These are phyloP conservation scores for Aldabrachelys gigantea DNA, from an alignment of 2,113 vertebrate genomes.

Conservation along the genomic window DNA sequence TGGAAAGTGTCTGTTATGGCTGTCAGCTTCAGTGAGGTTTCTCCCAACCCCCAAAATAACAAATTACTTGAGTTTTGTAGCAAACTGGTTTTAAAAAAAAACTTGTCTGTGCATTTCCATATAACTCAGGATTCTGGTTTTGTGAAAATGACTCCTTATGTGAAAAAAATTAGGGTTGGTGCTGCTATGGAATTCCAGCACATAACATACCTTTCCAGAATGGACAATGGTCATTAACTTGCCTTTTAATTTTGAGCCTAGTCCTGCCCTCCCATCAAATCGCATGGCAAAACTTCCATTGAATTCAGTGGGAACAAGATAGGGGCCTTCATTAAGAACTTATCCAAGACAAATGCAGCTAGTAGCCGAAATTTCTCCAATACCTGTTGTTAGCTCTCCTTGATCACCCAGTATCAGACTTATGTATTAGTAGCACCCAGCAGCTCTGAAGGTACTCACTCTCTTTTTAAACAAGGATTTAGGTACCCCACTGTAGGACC, in stretches of 20 bases:
- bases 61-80: neutral
- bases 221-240: neutral
- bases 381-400: neutral
- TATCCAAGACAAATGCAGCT: neutral
- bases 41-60: neutral
- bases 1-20: neutral
- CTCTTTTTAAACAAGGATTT: neutral
- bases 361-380: neutral
- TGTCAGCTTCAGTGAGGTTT: neutral
- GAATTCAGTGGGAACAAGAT: neutral
- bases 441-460: neutral
- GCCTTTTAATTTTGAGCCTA: neutral
- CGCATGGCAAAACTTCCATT: neutral
- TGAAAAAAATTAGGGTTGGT: neutral
- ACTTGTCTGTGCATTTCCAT: accelerated
- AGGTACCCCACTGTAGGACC: neutral
- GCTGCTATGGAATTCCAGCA: neutral
- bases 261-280: neutral
- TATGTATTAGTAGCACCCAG: neutral
- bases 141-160: neutral
- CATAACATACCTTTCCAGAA: neutral
- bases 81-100: neutral
- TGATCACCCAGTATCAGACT: neutral
- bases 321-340: neutral
- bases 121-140: neutral